A percentile compares a stretch with the other conserved stretches of the same genome.
Evolutionary conservation across 2,797 vertebrate species (phyloP).

Genomic region (Kryptolebias ocellatus): DNA sequence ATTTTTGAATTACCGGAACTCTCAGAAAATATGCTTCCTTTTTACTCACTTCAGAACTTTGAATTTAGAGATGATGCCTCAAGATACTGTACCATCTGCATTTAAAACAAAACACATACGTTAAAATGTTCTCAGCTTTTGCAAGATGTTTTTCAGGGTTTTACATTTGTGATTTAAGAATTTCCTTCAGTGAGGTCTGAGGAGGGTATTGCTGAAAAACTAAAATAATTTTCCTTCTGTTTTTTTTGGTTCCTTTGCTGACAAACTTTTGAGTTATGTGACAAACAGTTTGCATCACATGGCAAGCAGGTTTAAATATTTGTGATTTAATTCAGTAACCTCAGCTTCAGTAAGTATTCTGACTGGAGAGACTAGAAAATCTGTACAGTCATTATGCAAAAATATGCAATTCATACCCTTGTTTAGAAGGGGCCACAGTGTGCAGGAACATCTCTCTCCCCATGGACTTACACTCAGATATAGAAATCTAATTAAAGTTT

Average conservation of each 20-base stretch:
- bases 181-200: constrained; percentile 1
- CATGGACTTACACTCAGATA: constrained; percentile 24
- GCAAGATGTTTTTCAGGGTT: too few species aligned
- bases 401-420: constrained; percentile 42
- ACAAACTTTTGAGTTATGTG: neutral
- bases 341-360: constrained; percentile 10
- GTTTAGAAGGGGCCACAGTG: constrained; percentile 26
- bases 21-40: constrained; percentile 33
- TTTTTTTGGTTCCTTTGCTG: neutral
- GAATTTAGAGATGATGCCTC: constrained; percentile 50
- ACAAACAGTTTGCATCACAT: neutral
- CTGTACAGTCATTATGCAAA: constrained; percentile 54
- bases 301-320: neutral
- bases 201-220: constrained; percentile 4
- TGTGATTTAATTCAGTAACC: neutral
- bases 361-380: constrained; percentile 12
- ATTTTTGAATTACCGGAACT: constrained; percentile 56
- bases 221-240: neutral
- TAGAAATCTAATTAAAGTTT: constrained; percentile 24
- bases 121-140: neutral
- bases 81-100: constrained; percentile 19
- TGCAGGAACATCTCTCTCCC: constrained; percentile 27
- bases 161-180: too few species aligned
- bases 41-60: constrained; percentile 39
- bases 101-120: constrained; percentile 21